Percentiles rank a stretch among this genome's conserved stretches.
Evolutionary conservation across 2,113 vertebrate genomes (phyloP).

Genomic region (Blennius ocellaris): DNA sequence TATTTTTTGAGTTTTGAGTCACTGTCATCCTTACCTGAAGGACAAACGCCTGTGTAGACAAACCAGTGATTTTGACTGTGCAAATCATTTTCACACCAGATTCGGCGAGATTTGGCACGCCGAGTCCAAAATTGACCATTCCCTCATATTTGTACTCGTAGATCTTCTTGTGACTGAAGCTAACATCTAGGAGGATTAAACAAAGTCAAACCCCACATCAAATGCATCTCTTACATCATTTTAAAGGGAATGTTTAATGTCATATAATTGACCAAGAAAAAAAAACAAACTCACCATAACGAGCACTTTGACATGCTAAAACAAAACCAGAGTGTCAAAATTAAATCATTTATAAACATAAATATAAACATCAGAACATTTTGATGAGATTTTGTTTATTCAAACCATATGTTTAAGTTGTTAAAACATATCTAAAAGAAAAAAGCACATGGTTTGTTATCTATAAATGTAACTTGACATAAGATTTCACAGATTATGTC

Average conservation of each 20-base stretch:
- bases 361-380: no score
- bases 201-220: not conserved
- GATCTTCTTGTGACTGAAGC: slow-evolving; percentile 73
- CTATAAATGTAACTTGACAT: no score
- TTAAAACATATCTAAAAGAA: no score
- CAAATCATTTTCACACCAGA: slow-evolving; percentile 74
- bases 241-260: not conserved
- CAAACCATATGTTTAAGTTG: no score
- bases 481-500: no score
- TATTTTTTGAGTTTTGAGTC: no score
- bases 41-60: slow-evolving; percentile 64
- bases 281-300: slow-evolving; percentile 77
- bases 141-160: slow-evolving; percentile 84
- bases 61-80: slow-evolving; percentile 72
- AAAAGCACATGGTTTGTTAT: no score
- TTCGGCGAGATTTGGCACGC: slow-evolving; percentile 69
- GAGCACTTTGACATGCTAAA: slow-evolving; percentile 74
- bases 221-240: not conserved
- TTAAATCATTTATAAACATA: no score
- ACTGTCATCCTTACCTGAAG: slow-evolving; percentile 72
- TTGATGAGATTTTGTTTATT: not conserved
- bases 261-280: no score
- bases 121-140: slow-evolving; percentile 72
- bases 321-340: not conserved
- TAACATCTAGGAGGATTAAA: slow-evolving; percentile 67